Percentiles rank a stretch among this genome's conserved stretches.
Conservation (phyloP, 2,888 invertebrate genomes). For the Lasioglossum oenotherae region DNA sequence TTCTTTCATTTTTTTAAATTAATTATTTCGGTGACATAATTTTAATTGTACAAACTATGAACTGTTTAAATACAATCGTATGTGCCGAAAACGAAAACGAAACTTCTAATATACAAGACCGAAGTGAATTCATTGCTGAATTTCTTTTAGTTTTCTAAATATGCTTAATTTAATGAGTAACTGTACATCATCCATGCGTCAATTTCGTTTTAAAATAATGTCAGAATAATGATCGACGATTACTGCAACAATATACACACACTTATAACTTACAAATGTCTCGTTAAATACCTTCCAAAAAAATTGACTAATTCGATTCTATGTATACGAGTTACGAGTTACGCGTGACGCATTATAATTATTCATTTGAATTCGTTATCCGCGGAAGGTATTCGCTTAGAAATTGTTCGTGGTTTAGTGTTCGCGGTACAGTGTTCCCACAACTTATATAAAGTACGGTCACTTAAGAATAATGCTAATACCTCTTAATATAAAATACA, state of each 20-base stretch:
- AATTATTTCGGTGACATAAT: neutral
- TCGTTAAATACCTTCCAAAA: conserved; percentile 19
- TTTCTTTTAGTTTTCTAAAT: neutral
- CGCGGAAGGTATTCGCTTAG: neutral
- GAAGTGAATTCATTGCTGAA: neutral
- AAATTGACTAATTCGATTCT: neutral
- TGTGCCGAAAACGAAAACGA: neutral
- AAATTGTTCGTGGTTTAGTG: conserved; percentile 3
- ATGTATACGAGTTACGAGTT: conserved; percentile 9
- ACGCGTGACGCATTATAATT: neutral
- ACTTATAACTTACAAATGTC: conserved; percentile 18
- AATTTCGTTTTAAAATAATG: neutral
- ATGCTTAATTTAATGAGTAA: conserved; percentile 7
- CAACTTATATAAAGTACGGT: conserved; percentile 15
- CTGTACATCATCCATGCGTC: neutral
- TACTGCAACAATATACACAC: conserved; percentile 29
- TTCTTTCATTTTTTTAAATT: neutral
- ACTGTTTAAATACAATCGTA: neutral
- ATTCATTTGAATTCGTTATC: conserved; percentile 10
- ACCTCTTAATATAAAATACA: conserved; percentile 16
- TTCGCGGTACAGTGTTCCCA: conserved; percentile 13
- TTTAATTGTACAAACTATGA: neutral
- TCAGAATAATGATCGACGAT: conserved; percentile 6
- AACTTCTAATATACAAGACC: neutral
- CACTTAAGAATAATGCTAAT: conserved; percentile 25